Evolutionary conservation across 2,113 vertebrate species (phyloP).

Genomic region (Ardeotis arabs): DNA sequence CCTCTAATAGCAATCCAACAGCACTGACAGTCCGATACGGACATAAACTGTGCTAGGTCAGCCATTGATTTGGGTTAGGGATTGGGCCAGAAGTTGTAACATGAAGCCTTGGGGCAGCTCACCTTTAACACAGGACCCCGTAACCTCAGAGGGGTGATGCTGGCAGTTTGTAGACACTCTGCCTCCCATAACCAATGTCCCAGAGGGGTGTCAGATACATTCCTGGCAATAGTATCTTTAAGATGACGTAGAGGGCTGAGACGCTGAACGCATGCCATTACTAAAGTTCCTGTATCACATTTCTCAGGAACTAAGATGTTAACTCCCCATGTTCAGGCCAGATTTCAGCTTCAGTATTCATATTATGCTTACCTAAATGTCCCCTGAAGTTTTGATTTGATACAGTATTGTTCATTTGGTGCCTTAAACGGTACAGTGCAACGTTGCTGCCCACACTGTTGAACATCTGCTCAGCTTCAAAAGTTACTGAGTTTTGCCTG

Average conservation of each 20-base stretch:
- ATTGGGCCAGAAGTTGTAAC: background rate
- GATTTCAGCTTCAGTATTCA: conserved; percentile 1
- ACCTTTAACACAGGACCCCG: background rate
- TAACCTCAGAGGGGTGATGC: background rate
- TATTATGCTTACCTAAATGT: conserved; percentile 11
- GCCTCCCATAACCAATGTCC: background rate
- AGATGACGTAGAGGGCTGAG: background rate
- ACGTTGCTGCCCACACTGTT: background rate
- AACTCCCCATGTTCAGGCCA: background rate
- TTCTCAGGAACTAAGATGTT: background rate
- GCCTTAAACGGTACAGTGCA: background rate
- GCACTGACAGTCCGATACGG: fast-evolving
- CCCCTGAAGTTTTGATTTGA: conserved; percentile 19
- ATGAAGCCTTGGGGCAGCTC: background rate
- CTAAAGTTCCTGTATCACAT: background rate
- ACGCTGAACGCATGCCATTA: background rate
- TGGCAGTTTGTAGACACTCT: background rate
- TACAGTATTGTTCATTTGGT: background rate
- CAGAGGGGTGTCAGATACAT: fast-evolving
- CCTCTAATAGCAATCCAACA: background rate
- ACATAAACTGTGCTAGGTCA: background rate
- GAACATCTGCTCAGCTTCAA: conserved; percentile 25
- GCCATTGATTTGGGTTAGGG: fast-evolving
- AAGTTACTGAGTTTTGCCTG: background rate
- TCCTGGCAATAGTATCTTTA: background rate